Percentiles rank a stretch among this genome's conserved stretches.
Evolutionary conservation across 2,113 vertebrate species (phyloP).

Genomic region (Chloebia gouldiae): DNA sequence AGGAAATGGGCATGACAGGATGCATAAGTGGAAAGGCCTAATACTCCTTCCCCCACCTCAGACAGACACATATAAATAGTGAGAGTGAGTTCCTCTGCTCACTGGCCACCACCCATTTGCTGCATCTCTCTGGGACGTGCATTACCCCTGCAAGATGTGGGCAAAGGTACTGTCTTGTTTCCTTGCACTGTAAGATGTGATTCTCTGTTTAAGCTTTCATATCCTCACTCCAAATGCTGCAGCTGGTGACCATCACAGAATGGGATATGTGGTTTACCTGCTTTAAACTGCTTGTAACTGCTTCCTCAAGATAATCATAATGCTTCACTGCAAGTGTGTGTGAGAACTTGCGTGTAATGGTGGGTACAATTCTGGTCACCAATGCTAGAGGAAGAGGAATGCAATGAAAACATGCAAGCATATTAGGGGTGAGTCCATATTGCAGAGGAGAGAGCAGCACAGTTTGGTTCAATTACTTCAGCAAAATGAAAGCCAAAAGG

Average conservation of each 20-base stretch:
- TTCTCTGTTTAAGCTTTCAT: not conserved
- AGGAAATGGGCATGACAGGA: constrained; percentile 29
- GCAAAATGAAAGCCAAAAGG: not conserved
- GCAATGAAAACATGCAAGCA: not conserved
- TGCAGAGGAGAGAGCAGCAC: not conserved
- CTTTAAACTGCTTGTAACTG: not conserved
- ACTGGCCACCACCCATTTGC: not conserved
- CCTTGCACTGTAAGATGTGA: not conserved
- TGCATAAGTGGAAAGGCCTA: not conserved
- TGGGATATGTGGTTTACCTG: not conserved
- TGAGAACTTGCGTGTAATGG: not conserved
- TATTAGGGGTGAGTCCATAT: not conserved
- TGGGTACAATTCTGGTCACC: not conserved
- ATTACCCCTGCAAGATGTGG: constrained; percentile 38
- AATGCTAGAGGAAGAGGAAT: not conserved
- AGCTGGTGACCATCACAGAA: not conserved
- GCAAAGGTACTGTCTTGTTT: constrained; percentile 52
- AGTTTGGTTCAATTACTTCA: not conserved
- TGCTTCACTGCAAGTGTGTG: not conserved
- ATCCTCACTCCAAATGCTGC: not conserved
- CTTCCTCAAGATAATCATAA: not conserved
- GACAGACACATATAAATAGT: not conserved
- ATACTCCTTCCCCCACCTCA: not conserved
- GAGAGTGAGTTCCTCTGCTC: not conserved
- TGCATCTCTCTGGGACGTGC: not conserved